A percentile compares a stretch with the other conserved stretches of the same genome.
Evolutionary conservation across 2,888 invertebrate species (phyloP).

Genomic region (Perizoma affinitatum): DNA sequence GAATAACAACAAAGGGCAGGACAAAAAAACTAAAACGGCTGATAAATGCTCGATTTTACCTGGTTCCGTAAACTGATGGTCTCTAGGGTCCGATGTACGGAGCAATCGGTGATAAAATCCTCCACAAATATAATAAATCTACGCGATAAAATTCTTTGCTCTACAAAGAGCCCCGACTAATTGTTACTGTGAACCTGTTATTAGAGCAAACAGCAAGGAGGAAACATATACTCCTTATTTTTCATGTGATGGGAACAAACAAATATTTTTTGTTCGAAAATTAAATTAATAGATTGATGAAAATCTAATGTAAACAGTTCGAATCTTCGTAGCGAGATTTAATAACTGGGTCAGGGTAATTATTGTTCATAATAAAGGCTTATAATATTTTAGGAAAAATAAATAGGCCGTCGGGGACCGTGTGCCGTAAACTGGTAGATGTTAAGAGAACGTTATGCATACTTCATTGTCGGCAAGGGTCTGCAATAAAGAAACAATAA

Average conservation of each 20-base stretch:
- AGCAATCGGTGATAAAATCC: slow-evolving; percentile 74
- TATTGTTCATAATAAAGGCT: slow-evolving; percentile 35
- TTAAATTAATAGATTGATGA: slow-evolving; percentile 42
- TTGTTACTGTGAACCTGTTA: slow-evolving; percentile 75
- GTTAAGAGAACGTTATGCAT: slow-evolving; percentile 64
- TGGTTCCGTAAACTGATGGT: slow-evolving; percentile 58
- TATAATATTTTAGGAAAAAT: slow-evolving; percentile 42
- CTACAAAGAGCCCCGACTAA: slow-evolving; percentile 72
- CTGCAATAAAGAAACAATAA: slow-evolving; percentile 70
- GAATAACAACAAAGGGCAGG: slow-evolving; percentile 74
- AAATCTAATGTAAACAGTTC: slow-evolving; percentile 49
- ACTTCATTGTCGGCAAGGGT: slow-evolving; percentile 63
- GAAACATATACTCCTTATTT: slow-evolving; percentile 41
- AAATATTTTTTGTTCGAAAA: slow-evolving; percentile 43
- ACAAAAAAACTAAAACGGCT: slow-evolving; percentile 79
- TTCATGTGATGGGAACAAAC: slow-evolving; percentile 51
- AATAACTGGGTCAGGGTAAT: slow-evolving; percentile 44
- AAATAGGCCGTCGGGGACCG: slow-evolving; percentile 47
- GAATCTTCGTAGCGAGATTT: slow-evolving; percentile 28
- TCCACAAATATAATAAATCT: slow-evolving; percentile 81
- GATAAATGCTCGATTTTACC: slow-evolving; percentile 78
- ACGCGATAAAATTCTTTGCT: slow-evolving; percentile 73
- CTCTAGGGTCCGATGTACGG: slow-evolving; percentile 42
- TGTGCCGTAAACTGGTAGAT: slow-evolving; percentile 49
- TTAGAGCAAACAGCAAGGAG: slow-evolving; percentile 64